These are phyloP conservation scores for Bedellia somnulentella DNA, from an alignment of 2,888 invertebrate genomes.

Conservation along the genomic window DNA sequence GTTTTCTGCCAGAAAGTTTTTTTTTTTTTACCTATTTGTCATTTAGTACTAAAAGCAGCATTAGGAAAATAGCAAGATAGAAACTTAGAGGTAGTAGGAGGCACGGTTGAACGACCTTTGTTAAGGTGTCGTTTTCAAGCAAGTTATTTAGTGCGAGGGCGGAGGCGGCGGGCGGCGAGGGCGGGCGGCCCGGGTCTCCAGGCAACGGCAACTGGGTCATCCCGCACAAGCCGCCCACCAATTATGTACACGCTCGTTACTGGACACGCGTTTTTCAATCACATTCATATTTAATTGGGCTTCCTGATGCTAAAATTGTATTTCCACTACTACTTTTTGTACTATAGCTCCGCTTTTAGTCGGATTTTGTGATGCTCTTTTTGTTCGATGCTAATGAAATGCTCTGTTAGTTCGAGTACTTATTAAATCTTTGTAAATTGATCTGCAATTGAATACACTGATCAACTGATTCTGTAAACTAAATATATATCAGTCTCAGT, in stretches of 20 bases:
- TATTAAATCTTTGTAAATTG: too few species aligned
- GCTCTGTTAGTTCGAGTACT: too few species aligned
- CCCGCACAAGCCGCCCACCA: slow-evolving; percentile 52
- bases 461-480: too few species aligned
- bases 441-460: too few species aligned
- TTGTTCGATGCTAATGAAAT: too few species aligned
- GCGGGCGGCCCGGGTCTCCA: slow-evolving; percentile 39
- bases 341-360: too few species aligned
- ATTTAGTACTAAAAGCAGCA: background rate
- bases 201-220: slow-evolving; percentile 58
- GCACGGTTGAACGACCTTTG: slow-evolving; percentile 59
- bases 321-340: slow-evolving; percentile 47
- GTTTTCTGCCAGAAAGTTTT: too few species aligned
- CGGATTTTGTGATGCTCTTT: too few species aligned
- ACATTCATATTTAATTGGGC: slow-evolving; percentile 63
- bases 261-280: slow-evolving; percentile 63
- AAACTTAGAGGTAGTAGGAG: slow-evolving; percentile 28
- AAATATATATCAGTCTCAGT: too few species aligned
- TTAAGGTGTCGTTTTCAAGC: slow-evolving; percentile 59
- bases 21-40: background rate
- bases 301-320: slow-evolving; percentile 54
- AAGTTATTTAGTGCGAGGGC: slow-evolving; percentile 50
- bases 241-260: slow-evolving; percentile 62
- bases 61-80: slow-evolving; percentile 12
- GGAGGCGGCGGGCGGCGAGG: slow-evolving; percentile 15